Base-by-base conservation (phyloP, 2,888 invertebrate species). In the Thera obeliscata region DNA sequence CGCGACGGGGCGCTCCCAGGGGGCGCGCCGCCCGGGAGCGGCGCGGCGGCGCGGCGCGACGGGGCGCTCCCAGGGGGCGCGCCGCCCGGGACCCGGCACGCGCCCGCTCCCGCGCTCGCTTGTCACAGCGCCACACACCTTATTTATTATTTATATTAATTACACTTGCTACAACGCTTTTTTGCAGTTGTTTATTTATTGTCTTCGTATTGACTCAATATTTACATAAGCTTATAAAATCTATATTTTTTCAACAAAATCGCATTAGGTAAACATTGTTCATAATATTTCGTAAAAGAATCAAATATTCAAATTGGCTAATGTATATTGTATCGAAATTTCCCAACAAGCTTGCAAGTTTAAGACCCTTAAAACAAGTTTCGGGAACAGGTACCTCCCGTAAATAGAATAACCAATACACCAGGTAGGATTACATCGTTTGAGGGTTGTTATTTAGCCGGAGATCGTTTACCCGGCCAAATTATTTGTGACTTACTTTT, bases 61-160 rank as follows among this genome's bases (percentile, higher is more conserved):
- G 68, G 7, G 50, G 52, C 33, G 2, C 33, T 79, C 87, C 83
- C 87, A 41, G 55, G 86, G 52, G 81, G 86, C 64, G 43, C 59
- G 61, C 75, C 22, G 22, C 22, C 22, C 78, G 61, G 50, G 7
- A 55, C 8, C 12, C 41, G 41, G 6, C 56, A 56, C 56, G 56
- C 75, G 71, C 72, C 64, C 72, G 71, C 81, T 79, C 77, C 79
- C 80, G 75, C 80, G 67, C 79, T 71, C 76, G 81, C 75, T 73
- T 79, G 78, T 78, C 78, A 78, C 82, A 81, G 73, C 71, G 74
- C 76, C 77, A 73, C 78, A 78, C 74, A 77, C 79, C 80, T 85
- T 89, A 89, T 91, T 88, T 90, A 90, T 89, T 90, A 91, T 90
- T 90, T 84, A 91, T 86, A 83, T 84, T 89, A 85, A 90, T 90